Base-by-base conservation (phyloP, 1,140 invertebrate species). In the Armadillidium nasatum region DNA sequence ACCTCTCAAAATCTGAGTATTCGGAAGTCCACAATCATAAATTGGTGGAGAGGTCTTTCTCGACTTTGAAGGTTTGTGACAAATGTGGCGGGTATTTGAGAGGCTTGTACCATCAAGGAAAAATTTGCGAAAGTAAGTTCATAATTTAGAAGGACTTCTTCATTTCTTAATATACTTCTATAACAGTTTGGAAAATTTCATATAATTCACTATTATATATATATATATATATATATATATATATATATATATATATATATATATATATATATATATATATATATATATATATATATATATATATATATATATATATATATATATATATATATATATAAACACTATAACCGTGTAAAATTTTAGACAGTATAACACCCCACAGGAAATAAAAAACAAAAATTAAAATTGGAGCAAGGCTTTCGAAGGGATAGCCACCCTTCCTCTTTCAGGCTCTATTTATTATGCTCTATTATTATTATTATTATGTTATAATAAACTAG, bases 1-100 rank as follows among this genome's bases (percentile, higher is more conserved):
- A 60, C 50, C 19, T 4, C 75, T 77, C 19, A 79, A 83, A 81
- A 75, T 83, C 83, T 74, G 78, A 82, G 0, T 60, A 60, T 7
- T 19, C 50, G 19, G 50, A 60, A 60, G 11, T 19, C 1, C 50
- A 60, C 11, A 60, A 60, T 19, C 50, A 60, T 19, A 60, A 60
- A 60, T 19, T 60, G 50, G 11, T 60, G 79, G 84, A 86, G 76
- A 84, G 68, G 69, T 81, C 88, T 81, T 92, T 92, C 84, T 89
- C 88, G 75, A 86, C 87, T 50, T 85, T 92, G 81, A 88, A 92
- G 83, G 87, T 87, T 79, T 93, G 92, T 85, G 89, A 91, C 83
- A 89, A 91, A 84, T 93, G 92, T 86, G 88, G 91, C 83, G 91
- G 91, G 84, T 91, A 89, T 84, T 86, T 92, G 70, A 86, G 89